Percentiles rank a stretch among this genome's conserved stretches.
These are phyloP conservation scores for Dicyrtoma fusca DNA, from an alignment of 2,888 invertebrate genomes.

Conservation along the genomic window DNA sequence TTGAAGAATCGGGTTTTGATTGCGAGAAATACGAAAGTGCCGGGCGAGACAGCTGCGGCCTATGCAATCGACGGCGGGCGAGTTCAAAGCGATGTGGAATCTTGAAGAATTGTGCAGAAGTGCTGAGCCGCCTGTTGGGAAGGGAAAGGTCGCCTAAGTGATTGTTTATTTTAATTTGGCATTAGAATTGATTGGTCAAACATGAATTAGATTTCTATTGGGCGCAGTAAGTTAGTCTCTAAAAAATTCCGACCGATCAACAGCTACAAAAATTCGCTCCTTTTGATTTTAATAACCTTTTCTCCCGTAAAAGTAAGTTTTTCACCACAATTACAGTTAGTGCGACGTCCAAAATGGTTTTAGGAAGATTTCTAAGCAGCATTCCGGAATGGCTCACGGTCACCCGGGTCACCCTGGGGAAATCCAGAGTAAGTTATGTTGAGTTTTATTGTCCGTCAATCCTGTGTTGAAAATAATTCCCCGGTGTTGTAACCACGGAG, in stretches of 20 bases:
- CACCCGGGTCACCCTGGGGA: conserved; percentile 17
- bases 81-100: background rate
- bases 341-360: conserved; percentile 24
- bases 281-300: conserved; percentile 10
- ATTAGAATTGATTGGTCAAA: conserved; percentile 12
- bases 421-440: conserved; percentile 23
- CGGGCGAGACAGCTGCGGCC: background rate
- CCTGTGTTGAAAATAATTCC: too few relatives aligned
- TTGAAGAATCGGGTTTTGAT: too few relatives aligned
- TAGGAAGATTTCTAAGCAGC: conserved; percentile 12
- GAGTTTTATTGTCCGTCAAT: too few relatives aligned
- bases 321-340: conserved; percentile 12
- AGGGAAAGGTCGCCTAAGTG: conserved; percentile 15
- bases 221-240: background rate
- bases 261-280: conserved; percentile 29
- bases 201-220: background rate
- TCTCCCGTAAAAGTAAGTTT: conserved; percentile 7
- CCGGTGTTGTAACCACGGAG: too few relatives aligned
- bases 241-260: conserved; percentile 27
- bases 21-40: too few relatives aligned
- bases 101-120: background rate
- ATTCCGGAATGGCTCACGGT: conserved; percentile 24
- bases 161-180: background rate
- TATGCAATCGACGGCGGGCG: background rate
- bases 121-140: background rate